Base-by-base conservation (phyloP, 2,113 vertebrate species). In the Lathamus discolor region DNA sequence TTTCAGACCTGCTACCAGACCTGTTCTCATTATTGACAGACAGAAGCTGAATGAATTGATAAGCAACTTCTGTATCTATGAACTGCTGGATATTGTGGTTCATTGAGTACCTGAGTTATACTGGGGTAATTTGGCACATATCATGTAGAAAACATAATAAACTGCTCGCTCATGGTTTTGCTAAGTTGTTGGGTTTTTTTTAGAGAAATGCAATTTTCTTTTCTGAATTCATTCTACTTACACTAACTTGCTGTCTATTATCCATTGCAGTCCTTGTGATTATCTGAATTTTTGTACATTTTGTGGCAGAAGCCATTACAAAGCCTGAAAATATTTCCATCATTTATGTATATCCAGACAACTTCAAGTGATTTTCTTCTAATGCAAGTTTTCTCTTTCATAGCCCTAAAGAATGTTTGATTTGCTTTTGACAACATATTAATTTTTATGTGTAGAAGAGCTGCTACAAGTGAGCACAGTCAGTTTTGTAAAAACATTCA, bases 321-420 rank as follows among this genome's bases (percentile, higher is more conserved):
- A 86, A 94, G n/a, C 19, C 43, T 61, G 79, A 92, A 95, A 94
- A 88, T 37, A 75, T 77, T 91, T 88, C 83, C 52, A 48, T 94
- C 78, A 93, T 74, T 91, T 92, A 87, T 82, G 27, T 48, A 76
- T 44, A 84, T 43, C 51, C 25, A 55, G 88, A 90, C 25, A 86
- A 73, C 33, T 74, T 77, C 31, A 82, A 91, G n/a, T 85, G 52
- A 81, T 94, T 89, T 92, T 67, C 87, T 92, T 84, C 46, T 86
- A 88, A 90, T 63, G 25, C 28, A 64, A 74, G 80, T 48, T 46
- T 92, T 64, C 41, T 33, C 73, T 96, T 86, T 41, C 24, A 74
- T 19, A 76, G 8, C 13, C 19, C 35, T 89, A 74, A 79, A 95
- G 41, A 93, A 78, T 69, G 2, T 49, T 90, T 82, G 54, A 83